A percentile compares a stretch with the other conserved stretches of the same genome.
Conservation (phyloP, 2,797 vertebrate genomes). For the Chelonia mydas region DNA sequence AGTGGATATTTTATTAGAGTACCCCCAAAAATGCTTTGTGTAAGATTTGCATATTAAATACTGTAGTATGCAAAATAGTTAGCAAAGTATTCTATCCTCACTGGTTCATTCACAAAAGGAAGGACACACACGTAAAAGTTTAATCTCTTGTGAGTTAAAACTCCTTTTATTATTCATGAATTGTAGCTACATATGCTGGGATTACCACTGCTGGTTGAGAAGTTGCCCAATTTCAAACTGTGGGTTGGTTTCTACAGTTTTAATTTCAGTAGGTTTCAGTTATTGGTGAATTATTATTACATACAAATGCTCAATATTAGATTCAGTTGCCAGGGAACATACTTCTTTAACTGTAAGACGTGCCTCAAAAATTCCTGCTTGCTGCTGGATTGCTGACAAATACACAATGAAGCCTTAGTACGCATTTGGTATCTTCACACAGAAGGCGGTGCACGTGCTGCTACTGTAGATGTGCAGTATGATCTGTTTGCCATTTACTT, state of each 20-base stretch:
- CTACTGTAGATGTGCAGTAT: not conserved
- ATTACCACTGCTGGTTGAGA: not conserved
- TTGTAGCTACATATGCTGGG: not conserved
- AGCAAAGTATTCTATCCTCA: not conserved
- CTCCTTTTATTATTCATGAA: not conserved
- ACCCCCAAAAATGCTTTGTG: no score
- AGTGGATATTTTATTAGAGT: no score
- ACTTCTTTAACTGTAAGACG: not conserved
- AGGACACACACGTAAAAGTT: not conserved
- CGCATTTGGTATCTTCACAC: not conserved
- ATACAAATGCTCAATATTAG: not conserved
- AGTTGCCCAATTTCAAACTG: not conserved
- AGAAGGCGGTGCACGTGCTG: not conserved
- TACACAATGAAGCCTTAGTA: not conserved
- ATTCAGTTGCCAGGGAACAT: not conserved
- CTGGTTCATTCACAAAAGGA: not conserved
- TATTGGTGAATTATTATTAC: not conserved
- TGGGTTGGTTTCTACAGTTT: not conserved
- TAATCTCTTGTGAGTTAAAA: not conserved
- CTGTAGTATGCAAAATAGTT: not conserved
- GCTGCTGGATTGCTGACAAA: not conserved
- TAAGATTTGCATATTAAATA: not conserved
- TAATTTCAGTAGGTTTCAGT: not conserved
- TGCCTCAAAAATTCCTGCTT: not conserved
- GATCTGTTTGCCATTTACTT: not conserved